Conservation (phyloP, 2,797 vertebrate species). For the Acridotheres tristis region DNA sequence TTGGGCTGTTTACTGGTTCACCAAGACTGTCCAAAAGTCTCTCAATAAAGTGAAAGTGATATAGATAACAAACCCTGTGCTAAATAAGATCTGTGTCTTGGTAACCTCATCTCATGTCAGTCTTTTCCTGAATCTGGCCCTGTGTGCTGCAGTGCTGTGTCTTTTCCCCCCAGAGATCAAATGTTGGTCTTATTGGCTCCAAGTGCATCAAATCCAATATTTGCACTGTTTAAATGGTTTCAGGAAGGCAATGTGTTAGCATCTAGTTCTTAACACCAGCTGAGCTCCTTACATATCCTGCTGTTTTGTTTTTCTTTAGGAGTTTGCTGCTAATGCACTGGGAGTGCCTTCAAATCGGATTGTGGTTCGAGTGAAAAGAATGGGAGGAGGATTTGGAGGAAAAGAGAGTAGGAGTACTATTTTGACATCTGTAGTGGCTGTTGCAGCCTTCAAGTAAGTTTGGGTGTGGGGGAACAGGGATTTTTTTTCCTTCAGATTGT, state of each 20-base stretch:
- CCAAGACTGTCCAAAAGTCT: background rate
- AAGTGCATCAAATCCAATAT: background rate
- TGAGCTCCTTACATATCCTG: background rate
- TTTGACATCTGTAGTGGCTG: conserved; percentile 85
- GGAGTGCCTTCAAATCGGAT: conserved; percentile 87
- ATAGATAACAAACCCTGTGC: background rate
- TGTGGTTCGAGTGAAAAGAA: conserved; percentile 90
- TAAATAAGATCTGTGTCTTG: background rate
- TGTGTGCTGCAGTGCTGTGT: background rate
- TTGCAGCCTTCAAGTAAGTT: conserved; percentile 90
- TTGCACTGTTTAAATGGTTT: background rate
- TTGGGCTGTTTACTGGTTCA: background rate
- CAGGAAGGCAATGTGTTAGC: background rate
- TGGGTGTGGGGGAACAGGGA: background rate
- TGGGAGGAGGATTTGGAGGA: conserved; percentile 96
- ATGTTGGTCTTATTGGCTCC: background rate
- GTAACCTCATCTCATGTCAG: background rate
- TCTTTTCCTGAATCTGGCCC: background rate
- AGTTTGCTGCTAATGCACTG: conserved; percentile 82
- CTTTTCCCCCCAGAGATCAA: background rate
- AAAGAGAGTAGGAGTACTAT: conserved; percentile 87
- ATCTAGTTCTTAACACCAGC: background rate
- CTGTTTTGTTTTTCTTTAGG: conserved; percentile 7
- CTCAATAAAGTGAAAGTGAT: background rate
- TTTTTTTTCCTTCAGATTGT: background rate